phyloP scores from a whole-genome alignment of 2,888 invertebrate genomes.

The Nomada fabriciana region DNA sequence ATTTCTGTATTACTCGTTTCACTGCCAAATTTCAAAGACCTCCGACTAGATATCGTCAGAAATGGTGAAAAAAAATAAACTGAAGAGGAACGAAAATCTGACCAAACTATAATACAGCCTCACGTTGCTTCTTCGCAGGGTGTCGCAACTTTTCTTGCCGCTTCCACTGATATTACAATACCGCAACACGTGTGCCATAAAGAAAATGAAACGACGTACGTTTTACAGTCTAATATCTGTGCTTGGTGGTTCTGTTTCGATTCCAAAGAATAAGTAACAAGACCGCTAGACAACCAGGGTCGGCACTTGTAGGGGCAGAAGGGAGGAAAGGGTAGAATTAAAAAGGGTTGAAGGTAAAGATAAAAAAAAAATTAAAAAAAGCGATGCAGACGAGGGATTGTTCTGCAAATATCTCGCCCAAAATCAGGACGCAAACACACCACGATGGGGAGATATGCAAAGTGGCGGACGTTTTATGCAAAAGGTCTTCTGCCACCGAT shows the following conservation, averaged over 20 bases:
- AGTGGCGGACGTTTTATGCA: slow-evolving; percentile 76
- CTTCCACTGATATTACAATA: slow-evolving; percentile 32
- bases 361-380: slow-evolving; percentile 12
- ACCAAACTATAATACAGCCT: no score
- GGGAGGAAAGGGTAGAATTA: not conserved
- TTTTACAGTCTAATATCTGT: slow-evolving; percentile 15
- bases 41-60: no score
- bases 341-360: slow-evolving; percentile 16
- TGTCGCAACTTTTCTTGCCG: slow-evolving; percentile 1
- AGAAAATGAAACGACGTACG: slow-evolving; percentile 47
- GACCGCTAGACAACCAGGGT: not conserved
- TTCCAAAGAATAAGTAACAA: slow-evolving; percentile 16
- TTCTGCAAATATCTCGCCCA: slow-evolving; percentile 65
- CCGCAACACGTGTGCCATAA: slow-evolving; percentile 36
- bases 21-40: no score
- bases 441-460: slow-evolving; percentile 75
- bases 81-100: not conserved
- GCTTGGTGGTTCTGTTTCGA: slow-evolving; percentile 6
- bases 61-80: not conserved
- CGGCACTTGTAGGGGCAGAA: not conserved
- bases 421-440: slow-evolving; percentile 66
- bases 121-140: not conserved
- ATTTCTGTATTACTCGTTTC: no score
- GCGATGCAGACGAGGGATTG: slow-evolving; percentile 50
- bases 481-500: slow-evolving; percentile 77